Base-by-base conservation (phyloP, 2,888 invertebrate species). In the Amblyteles armatorius region DNA sequence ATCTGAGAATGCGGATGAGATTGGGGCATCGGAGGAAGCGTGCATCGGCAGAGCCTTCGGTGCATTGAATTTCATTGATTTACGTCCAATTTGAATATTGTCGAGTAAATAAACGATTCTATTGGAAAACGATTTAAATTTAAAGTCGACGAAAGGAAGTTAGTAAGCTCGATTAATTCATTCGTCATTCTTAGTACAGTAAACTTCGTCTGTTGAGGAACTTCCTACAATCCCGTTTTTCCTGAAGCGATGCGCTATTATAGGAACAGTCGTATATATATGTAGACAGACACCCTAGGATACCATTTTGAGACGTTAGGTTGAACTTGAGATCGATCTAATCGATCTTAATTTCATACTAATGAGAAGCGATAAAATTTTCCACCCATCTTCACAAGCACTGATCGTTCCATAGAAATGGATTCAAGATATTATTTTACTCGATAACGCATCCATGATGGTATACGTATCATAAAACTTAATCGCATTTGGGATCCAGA, bases 51-150 rank as follows among this genome's bases (percentile, higher is more conserved):
- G 16, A 33, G 63, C 29, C 63, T 29, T 63, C 33, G 63, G 52
- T 40, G 36, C 11, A 55, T 72, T 36, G 11, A 40, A n/a, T 57
- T 73, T 73, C 40, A 73, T 73, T 73, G 57, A 73, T 57, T 55
- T 73, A 57, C 44, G 57, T 33, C 6, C 40, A 57, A 73, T 73
- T 73, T 63, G 63, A 63, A 63, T 63, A 63, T 33, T 63, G 63
- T 63, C n/a, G 16, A 63, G 57, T 63, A 33, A 63, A 29, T 63
- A 33, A 63, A 63, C 63, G 63, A 63, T 63, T 63, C 29, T 29
- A 63, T 63, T 63, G 29, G 63, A 33, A 63, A 63, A 63, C 63
- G 63, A 63, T 63, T 63, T 33, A n/a, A 63, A 33, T 63, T 33
- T 13, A n/a, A 33, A 16, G 63, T 63, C 63, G 16, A 63, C 33